Percentiles rank a stretch among this genome's conserved stretches.
phyloP scores from a whole-genome alignment of 2,113 vertebrate species.

The Pampusana beccarii region DNA sequence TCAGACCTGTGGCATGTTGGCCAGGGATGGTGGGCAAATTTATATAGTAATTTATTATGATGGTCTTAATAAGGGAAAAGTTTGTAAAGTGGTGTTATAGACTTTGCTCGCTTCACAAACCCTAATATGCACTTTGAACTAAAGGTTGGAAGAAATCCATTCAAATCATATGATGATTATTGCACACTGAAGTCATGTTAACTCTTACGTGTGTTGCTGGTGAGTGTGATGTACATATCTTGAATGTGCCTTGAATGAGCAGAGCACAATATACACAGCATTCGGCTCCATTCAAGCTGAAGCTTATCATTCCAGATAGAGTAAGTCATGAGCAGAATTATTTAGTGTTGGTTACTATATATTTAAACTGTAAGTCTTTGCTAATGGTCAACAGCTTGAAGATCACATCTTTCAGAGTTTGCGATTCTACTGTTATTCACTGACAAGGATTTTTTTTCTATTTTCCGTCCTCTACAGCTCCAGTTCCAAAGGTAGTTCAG shows the following conservation, averaged over 20 bases:
- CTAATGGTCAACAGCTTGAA: neutral
- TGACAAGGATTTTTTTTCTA: neutral
- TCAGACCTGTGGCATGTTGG: neutral
- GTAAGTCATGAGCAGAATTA: neutral
- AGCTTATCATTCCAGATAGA: neutral
- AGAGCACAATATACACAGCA: neutral
- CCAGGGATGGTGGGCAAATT: neutral
- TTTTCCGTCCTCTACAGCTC: constrained; percentile 56
- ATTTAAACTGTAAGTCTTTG: neutral
- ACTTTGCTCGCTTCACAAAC: neutral
- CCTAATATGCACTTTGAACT: neutral
- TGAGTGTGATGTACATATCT: neutral
- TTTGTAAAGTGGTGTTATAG: neutral
- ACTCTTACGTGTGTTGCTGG: neutral
- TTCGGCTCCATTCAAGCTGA: neutral
- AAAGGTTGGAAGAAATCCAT: neutral
- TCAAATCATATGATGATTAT: neutral
- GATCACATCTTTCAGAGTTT: neutral
- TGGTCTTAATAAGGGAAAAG: neutral
- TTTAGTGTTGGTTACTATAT: neutral
- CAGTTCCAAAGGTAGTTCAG: constrained; percentile 51
- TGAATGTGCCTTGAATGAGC: neutral
- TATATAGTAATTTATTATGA: accelerated
- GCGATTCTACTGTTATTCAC: neutral
- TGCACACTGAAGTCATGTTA: neutral